Base-by-base conservation (phyloP, 1,140 invertebrate species). In the Leptoteleia sp. region DNA sequence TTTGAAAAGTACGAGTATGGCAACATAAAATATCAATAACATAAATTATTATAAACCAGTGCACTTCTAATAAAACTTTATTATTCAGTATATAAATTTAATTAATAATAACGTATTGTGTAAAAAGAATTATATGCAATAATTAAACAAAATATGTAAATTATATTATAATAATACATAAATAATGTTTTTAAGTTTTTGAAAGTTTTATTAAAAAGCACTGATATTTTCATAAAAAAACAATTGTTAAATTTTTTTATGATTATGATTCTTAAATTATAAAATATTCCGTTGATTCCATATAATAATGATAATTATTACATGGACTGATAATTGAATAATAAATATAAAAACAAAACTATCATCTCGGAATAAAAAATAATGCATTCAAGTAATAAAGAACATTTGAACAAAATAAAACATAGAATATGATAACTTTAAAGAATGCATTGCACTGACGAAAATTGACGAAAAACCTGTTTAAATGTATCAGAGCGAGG, bases 11-110 rank as follows among this genome's bases (percentile, higher is more conserved):
- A 79, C 55, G 43, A 65, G 38, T 80, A 82, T 82, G 80, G 80
- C 80, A 82, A 82, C 80, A 40, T 73, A 55, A 75, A 72, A 76
- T 76, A 67, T 81, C 47, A 52, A 27, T 61, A 40, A 79, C 62
- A 43, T 62, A 37, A 68, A 64, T 54, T 45, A 62, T 43, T 27
- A 8, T 48, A 29, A 57, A 45, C n/a, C 22, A 19, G 50, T 68
- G 62, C 40, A 52, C 38, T 72, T 64, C 40, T 35, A 45, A 59
- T 33, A 42, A 65, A 59, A 57, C 31, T 31, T 37, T 37, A n/a
- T 37, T 13, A 37, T 37, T 37, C 3, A 1, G 22, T 25, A 25
- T 3, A 3, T 25, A 25, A 25, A 25, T 25, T 25, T 25, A 25
- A 25, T 3, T 25, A 25, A 3, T 6, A 6, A 25, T 25, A 25